phyloP scores from a whole-genome alignment of 2,797 vertebrate species.

The Gymnothorax reevesii region DNA sequence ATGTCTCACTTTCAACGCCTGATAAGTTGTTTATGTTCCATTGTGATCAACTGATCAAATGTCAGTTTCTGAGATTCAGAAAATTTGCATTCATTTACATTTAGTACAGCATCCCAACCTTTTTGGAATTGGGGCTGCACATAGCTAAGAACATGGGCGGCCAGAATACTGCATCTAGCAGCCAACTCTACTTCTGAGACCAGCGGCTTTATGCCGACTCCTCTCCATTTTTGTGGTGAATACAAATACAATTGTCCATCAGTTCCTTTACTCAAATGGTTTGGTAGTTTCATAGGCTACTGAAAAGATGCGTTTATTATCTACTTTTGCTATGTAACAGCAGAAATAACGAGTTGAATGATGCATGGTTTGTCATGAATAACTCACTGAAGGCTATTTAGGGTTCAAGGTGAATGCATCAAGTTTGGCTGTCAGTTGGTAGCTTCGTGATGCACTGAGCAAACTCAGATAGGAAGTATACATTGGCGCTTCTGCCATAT shows the following conservation, averaged over 20 bases:
- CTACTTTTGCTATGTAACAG: not conserved
- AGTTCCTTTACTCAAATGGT: not conserved
- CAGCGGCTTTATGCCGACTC: too few relatives aligned
- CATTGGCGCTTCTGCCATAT: not conserved
- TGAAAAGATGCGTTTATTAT: not conserved
- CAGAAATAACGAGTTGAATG: not conserved
- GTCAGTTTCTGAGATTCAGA: too few relatives aligned
- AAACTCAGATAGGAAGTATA: not conserved
- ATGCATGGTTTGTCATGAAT: not conserved
- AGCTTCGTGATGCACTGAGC: not conserved
- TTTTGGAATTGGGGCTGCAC: too few relatives aligned
- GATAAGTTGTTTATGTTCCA: too few relatives aligned
- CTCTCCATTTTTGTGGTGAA: too few relatives aligned
- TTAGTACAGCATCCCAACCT: too few relatives aligned
- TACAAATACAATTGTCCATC: not conserved
- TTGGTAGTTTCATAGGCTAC: not conserved
- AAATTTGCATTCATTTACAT: too few relatives aligned
- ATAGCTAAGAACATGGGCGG: too few relatives aligned
- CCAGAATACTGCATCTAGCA: too few relatives aligned
- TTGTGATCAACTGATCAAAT: too few relatives aligned
- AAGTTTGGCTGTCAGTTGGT: not conserved
- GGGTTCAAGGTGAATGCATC: not conserved
- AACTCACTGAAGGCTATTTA: slow-evolving; percentile 1
- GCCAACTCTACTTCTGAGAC: too few relatives aligned
- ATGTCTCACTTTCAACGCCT: too few relatives aligned